Percentiles rank a stretch among this genome's conserved stretches.
Evolutionary conservation across 2,797 vertebrate species (phyloP).

Genomic region (Myotis pilosus): DNA sequence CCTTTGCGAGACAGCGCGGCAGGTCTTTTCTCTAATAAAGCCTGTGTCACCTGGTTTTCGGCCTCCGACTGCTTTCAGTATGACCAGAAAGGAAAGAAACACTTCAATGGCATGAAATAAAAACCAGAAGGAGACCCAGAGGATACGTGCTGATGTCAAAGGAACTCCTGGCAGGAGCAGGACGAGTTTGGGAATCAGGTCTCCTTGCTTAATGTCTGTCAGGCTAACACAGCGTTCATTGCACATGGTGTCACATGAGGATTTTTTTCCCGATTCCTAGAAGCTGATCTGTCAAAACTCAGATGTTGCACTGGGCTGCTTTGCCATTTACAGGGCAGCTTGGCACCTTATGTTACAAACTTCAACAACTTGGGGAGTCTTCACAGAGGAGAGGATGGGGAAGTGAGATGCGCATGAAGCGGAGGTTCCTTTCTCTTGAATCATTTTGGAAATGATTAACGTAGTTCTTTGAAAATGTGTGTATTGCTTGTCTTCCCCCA

Average conservation of each 20-base stretch:
- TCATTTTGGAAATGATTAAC: constrained; percentile 1
- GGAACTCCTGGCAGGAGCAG: not conserved
- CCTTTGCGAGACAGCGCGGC: no score
- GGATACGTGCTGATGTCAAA: not conserved
- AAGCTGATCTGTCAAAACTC: constrained; percentile 21
- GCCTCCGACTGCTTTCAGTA: no score
- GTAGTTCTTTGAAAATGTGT: constrained; percentile 13
- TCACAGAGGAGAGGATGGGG: not conserved
- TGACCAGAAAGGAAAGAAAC: not conserved
- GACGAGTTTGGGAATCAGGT: not conserved
- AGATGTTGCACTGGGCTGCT: not conserved
- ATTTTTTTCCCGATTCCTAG: not conserved
- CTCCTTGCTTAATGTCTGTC: not conserved
- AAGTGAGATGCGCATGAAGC: not conserved
- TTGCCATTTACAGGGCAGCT: not conserved
- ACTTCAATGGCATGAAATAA: not conserved
- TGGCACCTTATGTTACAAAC: not conserved
- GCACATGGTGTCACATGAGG: not conserved
- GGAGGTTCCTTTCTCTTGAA: not conserved
- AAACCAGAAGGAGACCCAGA: not conserved
- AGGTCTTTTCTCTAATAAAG: no score
- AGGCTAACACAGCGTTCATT: not conserved
- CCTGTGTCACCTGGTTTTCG: no score
- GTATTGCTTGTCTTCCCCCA: not conserved
- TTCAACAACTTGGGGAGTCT: not conserved